Evolutionary conservation across 1,140 invertebrate species (phyloP).

Genomic region (Saccostrea cuccullata): DNA sequence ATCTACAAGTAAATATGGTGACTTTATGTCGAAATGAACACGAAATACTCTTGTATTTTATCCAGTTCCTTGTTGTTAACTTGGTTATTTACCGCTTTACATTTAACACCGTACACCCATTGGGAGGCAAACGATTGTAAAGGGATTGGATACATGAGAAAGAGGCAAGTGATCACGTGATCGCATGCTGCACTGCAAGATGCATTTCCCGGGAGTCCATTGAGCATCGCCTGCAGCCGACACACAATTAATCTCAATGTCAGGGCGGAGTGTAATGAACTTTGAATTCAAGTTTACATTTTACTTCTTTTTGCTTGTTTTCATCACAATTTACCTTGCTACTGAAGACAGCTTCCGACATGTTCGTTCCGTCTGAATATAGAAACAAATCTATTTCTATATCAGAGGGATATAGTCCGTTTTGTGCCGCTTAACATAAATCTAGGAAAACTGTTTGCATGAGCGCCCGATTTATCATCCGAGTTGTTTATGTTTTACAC

Average conservation of each 20-base stretch:
- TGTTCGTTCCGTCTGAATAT: background rate
- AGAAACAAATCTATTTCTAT: background rate
- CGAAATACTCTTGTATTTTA: conserved; percentile 6
- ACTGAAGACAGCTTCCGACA: background rate
- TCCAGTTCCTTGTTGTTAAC: background rate
- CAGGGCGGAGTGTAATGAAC: background rate
- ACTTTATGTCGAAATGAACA: background rate
- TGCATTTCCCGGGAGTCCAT: background rate
- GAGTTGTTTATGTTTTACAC: conserved; percentile 25
- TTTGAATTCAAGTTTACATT: background rate
- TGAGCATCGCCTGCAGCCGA: conserved; percentile 6
- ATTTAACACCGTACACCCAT: background rate
- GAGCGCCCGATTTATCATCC: background rate
- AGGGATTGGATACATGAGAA: background rate
- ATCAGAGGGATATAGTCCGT: background rate
- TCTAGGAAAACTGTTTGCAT: background rate
- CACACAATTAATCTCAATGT: background rate
- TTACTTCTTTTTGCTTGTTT: background rate
- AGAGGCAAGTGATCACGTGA: too few species aligned
- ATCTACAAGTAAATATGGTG: background rate
- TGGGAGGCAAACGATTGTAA: background rate
- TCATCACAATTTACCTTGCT: background rate
- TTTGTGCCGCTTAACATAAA: background rate
- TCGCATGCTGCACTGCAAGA: too few species aligned
- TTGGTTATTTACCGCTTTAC: background rate